phyloP scores from a whole-genome alignment of 2,113 vertebrate species.

The Mixornis gularis region DNA sequence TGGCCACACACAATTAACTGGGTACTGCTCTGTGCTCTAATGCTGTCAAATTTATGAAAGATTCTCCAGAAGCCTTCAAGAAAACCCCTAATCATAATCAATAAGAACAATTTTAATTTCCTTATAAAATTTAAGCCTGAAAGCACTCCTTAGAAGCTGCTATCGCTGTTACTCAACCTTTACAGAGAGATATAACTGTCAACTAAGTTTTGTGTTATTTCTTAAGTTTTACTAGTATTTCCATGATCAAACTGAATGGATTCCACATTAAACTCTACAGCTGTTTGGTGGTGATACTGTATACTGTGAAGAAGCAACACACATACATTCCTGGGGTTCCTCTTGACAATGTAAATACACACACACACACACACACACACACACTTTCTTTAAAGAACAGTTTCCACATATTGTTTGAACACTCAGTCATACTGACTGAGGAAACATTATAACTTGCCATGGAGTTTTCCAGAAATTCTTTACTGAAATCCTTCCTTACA shows the following conservation, averaged over 20 bases:
- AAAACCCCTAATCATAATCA: not conserved
- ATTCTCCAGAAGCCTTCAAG: not conserved
- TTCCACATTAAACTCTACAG: not conserved
- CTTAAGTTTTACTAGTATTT: not conserved
- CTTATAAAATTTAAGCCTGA: not conserved
- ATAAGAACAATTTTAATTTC: not conserved
- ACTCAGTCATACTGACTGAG: not conserved
- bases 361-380: fast-evolving
- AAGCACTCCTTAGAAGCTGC: not conserved
- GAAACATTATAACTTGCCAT: not conserved
- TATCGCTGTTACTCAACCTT: not conserved
- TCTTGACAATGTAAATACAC: not conserved
- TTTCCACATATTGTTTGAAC: not conserved
- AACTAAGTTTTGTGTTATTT: not conserved
- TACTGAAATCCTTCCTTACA: not conserved
- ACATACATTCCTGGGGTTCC: not conserved
- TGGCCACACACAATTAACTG: not conserved
- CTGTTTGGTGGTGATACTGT: not conserved
- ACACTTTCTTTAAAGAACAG: not conserved
- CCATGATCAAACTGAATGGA: not conserved
- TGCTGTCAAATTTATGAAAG: not conserved
- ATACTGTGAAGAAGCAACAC: not conserved
- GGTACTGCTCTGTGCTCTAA: not conserved
- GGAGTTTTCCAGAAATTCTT: not conserved
- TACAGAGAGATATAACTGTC: not conserved